A percentile compares a stretch with the other conserved stretches of the same genome.
phyloP scores from a whole-genome alignment of 2,797 vertebrate species.

The Argyrosomus regius region DNA sequence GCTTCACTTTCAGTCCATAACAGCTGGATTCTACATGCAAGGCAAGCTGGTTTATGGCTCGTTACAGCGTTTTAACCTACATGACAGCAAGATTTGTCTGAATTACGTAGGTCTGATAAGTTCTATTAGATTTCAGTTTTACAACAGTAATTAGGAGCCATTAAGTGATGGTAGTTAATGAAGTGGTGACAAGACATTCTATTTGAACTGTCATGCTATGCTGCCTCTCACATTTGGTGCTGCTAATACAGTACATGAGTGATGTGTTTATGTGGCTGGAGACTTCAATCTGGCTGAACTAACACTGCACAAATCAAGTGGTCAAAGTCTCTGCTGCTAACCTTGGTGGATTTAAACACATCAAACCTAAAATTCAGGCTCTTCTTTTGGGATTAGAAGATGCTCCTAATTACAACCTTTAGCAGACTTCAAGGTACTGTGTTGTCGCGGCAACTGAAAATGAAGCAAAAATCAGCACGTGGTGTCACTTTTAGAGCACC shows the following conservation, averaged over 20 bases:
- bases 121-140: conserved; percentile 23
- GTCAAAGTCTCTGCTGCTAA: background rate
- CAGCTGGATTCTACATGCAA: background rate
- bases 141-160: conserved; percentile 23
- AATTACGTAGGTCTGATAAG: conserved; percentile 19
- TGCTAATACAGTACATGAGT: conserved; percentile 1
- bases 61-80: background rate
- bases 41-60: background rate
- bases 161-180: conserved; percentile 32
- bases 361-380: background rate
- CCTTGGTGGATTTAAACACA: background rate
- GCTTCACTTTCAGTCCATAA: background rate
- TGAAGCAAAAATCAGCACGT: conserved; percentile 1
- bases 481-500: background rate
- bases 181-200: conserved; percentile 23
- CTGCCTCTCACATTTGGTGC: conserved; percentile 6
- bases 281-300: conserved; percentile 20
- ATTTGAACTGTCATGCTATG: conserved; percentile 4
- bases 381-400: conserved; percentile 6
- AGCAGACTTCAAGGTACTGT: background rate
- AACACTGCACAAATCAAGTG: background rate
- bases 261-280: conserved; percentile 25
- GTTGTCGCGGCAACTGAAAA: background rate
- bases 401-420: conserved; percentile 1
- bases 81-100: background rate